Base-by-base conservation (phyloP, 2,797 vertebrate genomes). In the Tolypeutes matacus region DNA sequence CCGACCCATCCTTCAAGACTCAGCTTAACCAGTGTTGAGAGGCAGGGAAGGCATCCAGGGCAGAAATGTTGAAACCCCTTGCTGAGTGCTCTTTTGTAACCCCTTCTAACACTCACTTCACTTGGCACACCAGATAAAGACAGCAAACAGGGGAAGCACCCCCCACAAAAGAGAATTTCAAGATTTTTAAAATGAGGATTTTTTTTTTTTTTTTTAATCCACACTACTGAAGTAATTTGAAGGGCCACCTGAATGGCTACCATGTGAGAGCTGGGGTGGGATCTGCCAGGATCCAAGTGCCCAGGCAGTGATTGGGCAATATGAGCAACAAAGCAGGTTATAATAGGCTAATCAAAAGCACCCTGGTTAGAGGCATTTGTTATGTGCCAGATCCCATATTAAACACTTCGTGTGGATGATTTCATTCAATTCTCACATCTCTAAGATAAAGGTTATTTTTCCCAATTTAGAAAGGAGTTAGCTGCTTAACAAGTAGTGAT, bases 391-490 rank as follows among this genome's bases (percentile, higher is more conserved):
- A 21, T 39, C n/a, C 56, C 65, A 81, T 51, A 80, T 21, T 67
- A 42, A 88, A 95, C 11, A 80, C 20, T 72, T 85, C 3, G 60
- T 53, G 27, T 80, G 60, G 81, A 86, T 80, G 78, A 65, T 73
- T 92, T 64, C 34, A n/a, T 58, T 90, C 11, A 65, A 75, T 81
- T 75, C 64, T 90, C 39, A 27, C 10, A 81, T 27, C n/a, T 42
- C 60, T 60, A 89, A 69, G 75, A 9, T 69, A 78, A 85, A 64
- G 31, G 36, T 42, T 27, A 78, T 72, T 89, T 75, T 70, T 92
- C 34, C n/a, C 42, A 77, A 39, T 85, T 86, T 77, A 96, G 23
- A 77, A 85, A 72, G 49, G 12, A 81, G 69, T n/a, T 75, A 85
- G 1, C 25, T 51, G 25, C 11, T 31, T 82, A 90, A 70, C 49